Base-by-base conservation (phyloP, 2,113 vertebrate species). In the Emydura subglobosa region DNA sequence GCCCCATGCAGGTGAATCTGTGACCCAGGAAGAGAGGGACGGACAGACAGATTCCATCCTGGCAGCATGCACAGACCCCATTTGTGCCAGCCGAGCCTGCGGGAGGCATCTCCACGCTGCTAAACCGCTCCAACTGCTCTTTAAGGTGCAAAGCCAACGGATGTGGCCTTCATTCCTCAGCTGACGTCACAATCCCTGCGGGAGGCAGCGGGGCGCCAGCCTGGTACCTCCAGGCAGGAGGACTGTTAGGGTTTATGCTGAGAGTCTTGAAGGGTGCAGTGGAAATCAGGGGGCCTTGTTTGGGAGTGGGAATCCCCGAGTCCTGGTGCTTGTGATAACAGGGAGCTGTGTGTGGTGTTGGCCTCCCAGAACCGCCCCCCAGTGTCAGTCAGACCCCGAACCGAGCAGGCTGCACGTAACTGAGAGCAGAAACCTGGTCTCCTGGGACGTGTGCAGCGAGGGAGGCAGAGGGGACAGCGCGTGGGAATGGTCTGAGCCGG, bases 141-240 rank as follows among this genome's bases (percentile, higher is more conserved):
- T 0, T 0, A 29, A 0, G 68, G 39, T 34, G 93, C n/a, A 25
- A 0, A 0, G 7, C 82, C 39, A 74, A 74, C n/a, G 2, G 39
- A 74, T 22, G 29, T 14, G 34, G 61, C 14, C 31, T 34, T 65
- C 31, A 34, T 31, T 34, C 59, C 59, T 3, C 2, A 12, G 27
- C 57, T 12, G 57, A 25, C 10, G 11, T 59, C 57, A 59, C 57
- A 11, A 61, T 61, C 59, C 55, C 59, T 53, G 14, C 16, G 51
- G 51, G 51, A 53, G 51, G 51, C 59, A 13, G 29, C 13, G 13
- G 59, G 31, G 27, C 57, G 13, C 31, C 61, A n/a, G 31, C 14
- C 61, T 17, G 6, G 6, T n/a, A 34, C 14, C 29, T 31, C 31
- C 14, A 17, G 14, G 61, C 31, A 65, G 61, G 61, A 34, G 14